phyloP scores from a whole-genome alignment of 2,888 invertebrate genomes.

The Patella pellucida region DNA sequence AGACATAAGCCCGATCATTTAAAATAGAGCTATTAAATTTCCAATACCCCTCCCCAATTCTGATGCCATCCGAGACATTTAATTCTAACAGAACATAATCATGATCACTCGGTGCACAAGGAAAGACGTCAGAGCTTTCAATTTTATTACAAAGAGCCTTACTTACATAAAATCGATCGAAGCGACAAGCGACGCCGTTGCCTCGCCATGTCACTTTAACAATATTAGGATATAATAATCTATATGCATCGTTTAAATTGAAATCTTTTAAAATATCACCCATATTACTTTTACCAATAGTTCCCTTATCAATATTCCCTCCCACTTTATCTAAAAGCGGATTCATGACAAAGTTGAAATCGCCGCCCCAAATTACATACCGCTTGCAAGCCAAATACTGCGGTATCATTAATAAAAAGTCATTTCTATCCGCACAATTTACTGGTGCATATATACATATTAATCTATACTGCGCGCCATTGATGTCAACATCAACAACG shows the following conservation, averaged over 20 bases:
- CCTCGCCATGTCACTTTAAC: constrained; percentile 6
- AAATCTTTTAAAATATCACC: background rate
- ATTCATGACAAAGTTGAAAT: background rate
- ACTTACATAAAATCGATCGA: constrained; percentile 7
- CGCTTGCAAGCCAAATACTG: background rate
- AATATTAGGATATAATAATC: constrained; percentile 1
- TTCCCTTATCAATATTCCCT: constrained; percentile 1
- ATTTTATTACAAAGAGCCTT: background rate
- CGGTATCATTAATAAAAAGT: constrained; percentile 6
- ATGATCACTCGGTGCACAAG: background rate
- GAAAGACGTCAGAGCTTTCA: background rate
- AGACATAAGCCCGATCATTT: background rate
- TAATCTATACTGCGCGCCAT: background rate
- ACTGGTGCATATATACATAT: constrained; percentile 4
- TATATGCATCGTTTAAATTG: constrained; percentile 3
- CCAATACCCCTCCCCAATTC: background rate
- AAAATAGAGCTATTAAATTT: background rate
- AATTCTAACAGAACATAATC: background rate
- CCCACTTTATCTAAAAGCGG: background rate
- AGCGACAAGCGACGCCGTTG: constrained; percentile 4
- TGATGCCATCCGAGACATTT: background rate
- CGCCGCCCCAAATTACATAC: background rate
- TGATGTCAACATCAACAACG: background rate
- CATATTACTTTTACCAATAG: background rate
- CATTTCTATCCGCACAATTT: background rate